Base-by-base conservation (phyloP, 2,797 vertebrate species). In the Eospalax fontanierii region DNA sequence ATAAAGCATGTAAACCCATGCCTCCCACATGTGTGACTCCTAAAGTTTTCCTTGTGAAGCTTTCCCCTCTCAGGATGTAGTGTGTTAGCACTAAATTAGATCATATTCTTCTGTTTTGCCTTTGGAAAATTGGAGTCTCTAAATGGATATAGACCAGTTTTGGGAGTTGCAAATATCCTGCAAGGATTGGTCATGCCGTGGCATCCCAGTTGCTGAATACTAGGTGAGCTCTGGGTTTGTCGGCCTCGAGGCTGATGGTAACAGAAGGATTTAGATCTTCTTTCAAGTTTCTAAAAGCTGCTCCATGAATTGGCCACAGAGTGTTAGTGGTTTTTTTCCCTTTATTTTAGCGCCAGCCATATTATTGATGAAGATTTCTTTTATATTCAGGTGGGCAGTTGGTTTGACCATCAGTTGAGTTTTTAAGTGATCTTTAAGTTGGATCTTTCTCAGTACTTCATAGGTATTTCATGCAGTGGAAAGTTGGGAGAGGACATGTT, bases 391-490 rank as follows among this genome's bases (percentile, higher is more conserved):
- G 12, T 35, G 68, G 68, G 75, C 65, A 26, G 63, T 85, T 19
- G 75, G 46, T 63, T 84, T 85, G 66, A 33, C 6, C 10, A n/a
- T 78, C 4, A 63, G 33, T 92, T 40, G 57, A 93, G 87, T 5
- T 93, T 93, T 96, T 91, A 57, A 96, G 59, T 93, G 65, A 74
- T 68, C 89, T 87, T 59, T 66, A 35, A 80, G 38, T 89, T 97
- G 78, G 85, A 28, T 94, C 50, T 79, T 90, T 94, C 92, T 79
- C 84, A 90, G 2, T 89, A 30, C 87, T 87, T 85, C 28, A 76
- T 90, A 90, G 50, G 30, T 79, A 80, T 89, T 95, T 86, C 50
- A 54, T 54, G 50, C 71, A 86, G 7, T 89, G 33, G 43, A 50
- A 93, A 93, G 10, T 63, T 93, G 35, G 30, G 22, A 65, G 70